Base-by-base conservation (phyloP, 1,140 invertebrate genomes). In the Drosophila persimilis region DNA sequence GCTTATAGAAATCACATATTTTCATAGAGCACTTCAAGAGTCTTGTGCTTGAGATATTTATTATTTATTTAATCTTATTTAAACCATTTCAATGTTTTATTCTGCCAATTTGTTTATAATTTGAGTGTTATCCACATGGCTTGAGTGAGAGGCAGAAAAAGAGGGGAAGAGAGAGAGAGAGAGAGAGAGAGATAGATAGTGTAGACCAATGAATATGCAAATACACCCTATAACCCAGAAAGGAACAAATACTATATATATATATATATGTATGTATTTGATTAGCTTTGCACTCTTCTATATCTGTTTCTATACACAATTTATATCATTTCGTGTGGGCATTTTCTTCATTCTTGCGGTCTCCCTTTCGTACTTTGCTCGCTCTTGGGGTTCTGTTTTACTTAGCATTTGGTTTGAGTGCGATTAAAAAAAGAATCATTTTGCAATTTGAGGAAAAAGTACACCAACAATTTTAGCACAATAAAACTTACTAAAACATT, bases 401-500 rank as follows among this genome's bases (percentile, higher is more conserved):
- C 8, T 69, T 57, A 50, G 15, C 64, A 70, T 69, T 70, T 35
- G 35, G 43, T 11, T 39, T 39, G 7, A 31, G 31, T 53, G 5
- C 22, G 43, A 59, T 44, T 39, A 44, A 56, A 56, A 55, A 26
- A 39, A 39, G 35, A 39, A 39, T 13, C 1, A 13, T 39, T 39
- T 39, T 9, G 35, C 11, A 39, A 13, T 35, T 35, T 9, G 9
- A 35, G 29, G 1, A 35, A 35, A 35, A 9, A 35, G 8, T 35
- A 35, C 35, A 39, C 6, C 8, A 35, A 24, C 17, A 31, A 24
- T 22, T 41, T 11, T 39, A 13, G 13, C 35, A 39, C 35, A 26
- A 39, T 24, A 29, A 29, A 59, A 80, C 78, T 80, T 80, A 80
- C 78, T 80, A 80, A 24, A 80, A 73, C 78, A 80, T 80, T 73